Evolutionary conservation across 2,113 vertebrate genomes (phyloP).

Genomic region (Microtus oregoni): DNA sequence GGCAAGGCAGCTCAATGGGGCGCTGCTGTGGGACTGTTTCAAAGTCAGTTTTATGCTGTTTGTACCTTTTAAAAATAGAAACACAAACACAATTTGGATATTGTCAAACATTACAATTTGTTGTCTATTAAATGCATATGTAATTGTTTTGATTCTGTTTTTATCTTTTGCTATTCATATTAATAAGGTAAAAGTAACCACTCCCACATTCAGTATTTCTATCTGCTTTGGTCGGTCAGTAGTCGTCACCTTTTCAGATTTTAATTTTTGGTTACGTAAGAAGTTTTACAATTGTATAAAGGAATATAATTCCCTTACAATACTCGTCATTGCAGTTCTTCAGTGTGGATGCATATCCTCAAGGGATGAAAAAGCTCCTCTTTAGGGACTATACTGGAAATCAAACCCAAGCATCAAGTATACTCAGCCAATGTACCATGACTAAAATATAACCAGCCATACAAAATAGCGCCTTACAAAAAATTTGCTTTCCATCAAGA

Average conservation of each 20-base stretch:
- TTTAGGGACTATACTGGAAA: background rate
- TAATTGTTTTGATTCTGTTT: background rate
- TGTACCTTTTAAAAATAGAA: conserved; percentile 88
- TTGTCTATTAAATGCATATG: conserved; percentile 8
- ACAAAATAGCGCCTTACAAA: background rate
- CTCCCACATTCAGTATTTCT: background rate
- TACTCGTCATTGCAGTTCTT: background rate
- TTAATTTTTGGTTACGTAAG: conserved; percentile 53
- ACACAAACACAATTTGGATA: background rate
- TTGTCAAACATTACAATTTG: background rate
- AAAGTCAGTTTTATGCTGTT: conserved; percentile 94
- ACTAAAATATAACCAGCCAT: background rate
- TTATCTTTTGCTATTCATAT: background rate
- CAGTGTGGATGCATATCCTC: background rate
- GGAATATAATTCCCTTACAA: conserved; percentile 45
- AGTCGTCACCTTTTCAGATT: background rate
- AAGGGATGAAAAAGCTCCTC: background rate
- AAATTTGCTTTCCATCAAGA: background rate
- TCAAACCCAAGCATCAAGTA: background rate
- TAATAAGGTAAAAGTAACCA: conserved; percentile 45
- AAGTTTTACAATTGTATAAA: conserved; percentile 37
- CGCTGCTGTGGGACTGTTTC: conserved; percentile 88
- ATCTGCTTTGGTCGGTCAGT: background rate
- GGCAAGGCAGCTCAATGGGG: conserved; percentile 90
- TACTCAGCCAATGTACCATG: background rate